phyloP scores from a whole-genome alignment of 2,113 vertebrate species.

The Lampris megalopsis region DNA sequence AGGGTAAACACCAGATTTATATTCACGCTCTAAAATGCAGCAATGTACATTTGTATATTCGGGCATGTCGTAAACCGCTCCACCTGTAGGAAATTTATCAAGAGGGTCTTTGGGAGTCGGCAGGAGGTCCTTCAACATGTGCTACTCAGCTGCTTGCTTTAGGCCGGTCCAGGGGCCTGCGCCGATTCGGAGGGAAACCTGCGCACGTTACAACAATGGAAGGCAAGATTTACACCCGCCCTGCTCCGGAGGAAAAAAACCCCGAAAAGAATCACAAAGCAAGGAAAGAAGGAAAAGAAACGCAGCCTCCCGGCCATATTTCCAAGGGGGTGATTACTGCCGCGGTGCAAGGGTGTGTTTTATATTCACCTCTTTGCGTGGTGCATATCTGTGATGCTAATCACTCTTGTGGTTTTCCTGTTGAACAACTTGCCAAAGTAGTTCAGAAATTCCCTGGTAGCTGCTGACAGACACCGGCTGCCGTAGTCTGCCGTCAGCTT shows the following conservation, averaged over 20 bases:
- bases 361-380: conserved; percentile 79
- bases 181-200: conserved; percentile 72
- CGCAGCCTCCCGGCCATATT: conserved; percentile 78
- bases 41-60: conserved; percentile 79
- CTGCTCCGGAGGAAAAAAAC: conserved; percentile 37
- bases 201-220: conserved; percentile 79
- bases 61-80: conserved; percentile 80
- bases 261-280: no score
- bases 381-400: conserved; percentile 79
- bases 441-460: conserved; percentile 58
- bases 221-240: conserved; percentile 87
- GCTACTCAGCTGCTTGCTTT: conserved; percentile 85
- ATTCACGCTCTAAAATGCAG: conserved; percentile 47
- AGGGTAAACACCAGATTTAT: conserved; percentile 43
- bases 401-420: conserved; percentile 79
- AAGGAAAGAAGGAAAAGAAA: background rate
- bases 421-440: conserved; percentile 71
- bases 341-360: conserved; percentile 82
- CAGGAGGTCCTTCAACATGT: conserved; percentile 83
- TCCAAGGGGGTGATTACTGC: conserved; percentile 86
- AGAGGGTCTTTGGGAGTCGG: conserved; percentile 76
- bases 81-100: conserved; percentile 84
- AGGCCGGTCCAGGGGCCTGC: conserved; percentile 50
- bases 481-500: conserved; percentile 19
- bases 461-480: conserved; percentile 39